Conservation (phyloP, 1,140 invertebrate genomes). For the Aphelinus certus region DNA sequence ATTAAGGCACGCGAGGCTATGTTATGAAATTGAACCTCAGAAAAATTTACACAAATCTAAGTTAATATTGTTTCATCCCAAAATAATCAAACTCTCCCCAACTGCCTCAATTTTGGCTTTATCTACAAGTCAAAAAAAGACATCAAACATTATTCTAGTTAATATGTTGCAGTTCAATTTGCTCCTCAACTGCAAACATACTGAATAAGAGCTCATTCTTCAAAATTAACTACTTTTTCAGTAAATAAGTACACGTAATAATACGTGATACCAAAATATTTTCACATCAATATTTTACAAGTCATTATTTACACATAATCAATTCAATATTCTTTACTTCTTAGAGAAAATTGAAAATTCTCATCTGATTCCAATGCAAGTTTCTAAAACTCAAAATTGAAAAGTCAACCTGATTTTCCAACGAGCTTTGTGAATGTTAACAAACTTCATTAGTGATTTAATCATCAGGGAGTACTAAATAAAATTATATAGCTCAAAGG, state of each 20-base stretch:
- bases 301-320: slow-evolving; percentile 32
- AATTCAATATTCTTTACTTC: not conserved
- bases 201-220: slow-evolving; percentile 15
- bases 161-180: not conserved
- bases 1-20: slow-evolving; percentile 19
- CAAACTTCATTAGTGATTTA: too few relatives aligned
- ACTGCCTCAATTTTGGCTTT: slow-evolving; percentile 3
- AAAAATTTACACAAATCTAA: not conserved
- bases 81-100: too few relatives aligned
- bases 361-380: slow-evolving; percentile 14
- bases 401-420: too few relatives aligned
- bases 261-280: slow-evolving; percentile 37
- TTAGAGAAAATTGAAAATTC: not conserved
- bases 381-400: slow-evolving; percentile 1
- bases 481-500: too few relatives aligned
- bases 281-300: slow-evolving; percentile 40
- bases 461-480: too few relatives aligned
- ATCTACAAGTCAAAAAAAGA: slow-evolving; percentile 27
- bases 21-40: not conserved
- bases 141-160: slow-evolving; percentile 13
- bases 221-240: slow-evolving; percentile 11
- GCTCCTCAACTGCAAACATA: not conserved
- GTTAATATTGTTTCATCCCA: too few relatives aligned
- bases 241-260: slow-evolving; percentile 17
- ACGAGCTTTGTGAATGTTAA: too few relatives aligned